These are phyloP conservation scores for Tribolium madens DNA, from an alignment of 1,140 invertebrate genomes.

Conservation along the genomic window DNA sequence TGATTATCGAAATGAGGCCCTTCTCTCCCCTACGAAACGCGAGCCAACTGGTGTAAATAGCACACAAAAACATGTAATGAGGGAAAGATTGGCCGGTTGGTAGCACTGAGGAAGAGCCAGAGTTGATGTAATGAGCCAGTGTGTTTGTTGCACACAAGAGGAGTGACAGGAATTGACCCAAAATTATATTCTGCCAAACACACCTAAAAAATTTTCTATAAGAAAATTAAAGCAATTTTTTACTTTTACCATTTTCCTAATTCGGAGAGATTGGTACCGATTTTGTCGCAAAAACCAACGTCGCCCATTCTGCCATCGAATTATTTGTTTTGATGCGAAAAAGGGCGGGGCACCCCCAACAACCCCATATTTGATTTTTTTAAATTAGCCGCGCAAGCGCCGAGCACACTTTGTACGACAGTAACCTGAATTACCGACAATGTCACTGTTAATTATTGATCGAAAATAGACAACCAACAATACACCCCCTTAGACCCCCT, in stretches of 20 bases:
- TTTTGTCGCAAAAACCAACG: constrained; percentile 73
- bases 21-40: constrained; percentile 76
- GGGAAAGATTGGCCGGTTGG: constrained; percentile 85
- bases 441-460: too few relatives aligned
- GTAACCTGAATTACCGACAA: too few relatives aligned
- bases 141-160: constrained; percentile 82
- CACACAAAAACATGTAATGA: constrained; percentile 82
- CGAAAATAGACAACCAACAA: too few relatives aligned
- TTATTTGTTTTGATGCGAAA: constrained; percentile 36
- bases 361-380: constrained; percentile 47
- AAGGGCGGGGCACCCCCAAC: constrained; percentile 60
- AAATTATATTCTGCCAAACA: constrained; percentile 80
- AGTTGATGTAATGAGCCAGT: constrained; percentile 80
- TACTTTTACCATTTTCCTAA: constrained; percentile 77
- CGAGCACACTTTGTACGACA: too few relatives aligned
- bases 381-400: constrained; percentile 50
- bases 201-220: too few relatives aligned
- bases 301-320: constrained; percentile 58
- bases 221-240: too few relatives aligned
- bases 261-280: constrained; percentile 75
- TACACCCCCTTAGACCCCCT: too few relatives aligned
- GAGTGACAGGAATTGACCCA: constrained; percentile 82
- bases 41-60: constrained; percentile 81
- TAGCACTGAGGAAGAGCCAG: constrained; percentile 75
- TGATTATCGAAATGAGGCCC: constrained; percentile 76